Evolutionary conservation across 2,113 vertebrate genomes (phyloP), one percentile per base, ranked within the genome.

Genomic region (Ploceus nigricollis): DNA sequence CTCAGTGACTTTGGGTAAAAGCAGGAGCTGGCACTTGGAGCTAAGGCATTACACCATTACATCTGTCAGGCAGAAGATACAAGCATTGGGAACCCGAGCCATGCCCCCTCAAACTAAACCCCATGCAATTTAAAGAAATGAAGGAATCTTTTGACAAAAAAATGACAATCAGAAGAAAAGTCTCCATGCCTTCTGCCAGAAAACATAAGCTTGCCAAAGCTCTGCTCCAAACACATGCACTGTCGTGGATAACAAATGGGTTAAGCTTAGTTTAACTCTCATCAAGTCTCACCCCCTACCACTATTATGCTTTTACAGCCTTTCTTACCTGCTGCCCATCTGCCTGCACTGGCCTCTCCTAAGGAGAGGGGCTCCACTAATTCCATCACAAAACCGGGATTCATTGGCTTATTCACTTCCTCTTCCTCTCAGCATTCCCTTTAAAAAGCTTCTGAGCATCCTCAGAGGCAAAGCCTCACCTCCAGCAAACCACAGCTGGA

Each of bases 241-340:
- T 4, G 7, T 7, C 17, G 14, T 1, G 9, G 48, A 53, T 13
- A 45, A 40, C 1, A 8, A 77, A 48, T 2, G n/a, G 40, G 21
- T 60, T 56, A 57, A 48, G 65, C 39, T 47, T 10, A 51, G 40
- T 57, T 77, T 33, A 76, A 80, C 7, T 27, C 48, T 87, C 45
- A 28, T 11, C 24, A 56, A 15, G 11, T 7, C 64, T 89, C 51
- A n/a, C 4, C 8, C 53, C 6, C 44, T 30, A 19, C 23, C 37
- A 16, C 76, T 56, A 5, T 30, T 14, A 33, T 11, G 30, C 24
- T 82, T 71, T 72, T 31, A 24, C 35, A 68, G 60, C 40, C 61
- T 44, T 27, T 71, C 92, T 92, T 65, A 90, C 68, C 87, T 70
- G 64, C 17, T 57, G 77, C 60, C 79, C 75, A 22, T 22, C 44